Evolutionary conservation across 2,888 invertebrate species (phyloP).

Genomic region (Glyphotaelius pellucidus): DNA sequence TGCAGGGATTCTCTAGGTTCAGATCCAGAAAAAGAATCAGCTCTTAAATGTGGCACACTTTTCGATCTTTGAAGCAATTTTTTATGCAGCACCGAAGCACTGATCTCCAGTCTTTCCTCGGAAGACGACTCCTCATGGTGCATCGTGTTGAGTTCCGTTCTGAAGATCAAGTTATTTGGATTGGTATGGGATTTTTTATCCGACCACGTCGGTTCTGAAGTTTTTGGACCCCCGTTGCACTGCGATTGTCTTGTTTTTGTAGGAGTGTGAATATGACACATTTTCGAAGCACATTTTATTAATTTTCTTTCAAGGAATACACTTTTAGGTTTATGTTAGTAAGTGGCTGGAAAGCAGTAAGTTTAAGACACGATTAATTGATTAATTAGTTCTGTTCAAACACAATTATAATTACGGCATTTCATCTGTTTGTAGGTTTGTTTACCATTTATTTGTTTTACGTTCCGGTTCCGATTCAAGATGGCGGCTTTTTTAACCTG

Average conservation of each 20-base stretch:
- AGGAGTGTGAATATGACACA: constrained; percentile 47
- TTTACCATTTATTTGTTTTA: too few relatives aligned
- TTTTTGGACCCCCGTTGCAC: not conserved
- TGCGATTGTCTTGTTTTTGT: not conserved
- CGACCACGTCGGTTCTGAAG: not conserved
- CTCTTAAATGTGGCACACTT: constrained; percentile 62
- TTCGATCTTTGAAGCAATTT: constrained; percentile 51
- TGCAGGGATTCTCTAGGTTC: constrained; percentile 54
- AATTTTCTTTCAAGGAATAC: not conserved
- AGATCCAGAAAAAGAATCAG: constrained; percentile 62
- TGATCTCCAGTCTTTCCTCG: constrained; percentile 61
- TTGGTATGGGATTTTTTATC: constrained; percentile 6
- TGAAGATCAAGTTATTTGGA: not conserved
- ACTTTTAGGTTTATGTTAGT: not conserved
- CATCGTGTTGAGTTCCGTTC: constrained; percentile 42
- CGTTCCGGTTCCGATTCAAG: too few relatives aligned
- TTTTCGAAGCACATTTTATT: constrained; percentile 54
- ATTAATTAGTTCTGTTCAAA: not conserved
- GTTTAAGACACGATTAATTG: not conserved
- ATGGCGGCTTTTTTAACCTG: too few relatives aligned
- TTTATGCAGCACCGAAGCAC: constrained; percentile 38
- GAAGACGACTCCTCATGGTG: constrained; percentile 65
- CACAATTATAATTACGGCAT: too few relatives aligned
- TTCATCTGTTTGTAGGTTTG: too few relatives aligned
- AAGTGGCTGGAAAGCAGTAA: not conserved